Evolutionary conservation across 2,113 vertebrate genomes (phyloP).

Genomic region (Sula dactylatra): DNA sequence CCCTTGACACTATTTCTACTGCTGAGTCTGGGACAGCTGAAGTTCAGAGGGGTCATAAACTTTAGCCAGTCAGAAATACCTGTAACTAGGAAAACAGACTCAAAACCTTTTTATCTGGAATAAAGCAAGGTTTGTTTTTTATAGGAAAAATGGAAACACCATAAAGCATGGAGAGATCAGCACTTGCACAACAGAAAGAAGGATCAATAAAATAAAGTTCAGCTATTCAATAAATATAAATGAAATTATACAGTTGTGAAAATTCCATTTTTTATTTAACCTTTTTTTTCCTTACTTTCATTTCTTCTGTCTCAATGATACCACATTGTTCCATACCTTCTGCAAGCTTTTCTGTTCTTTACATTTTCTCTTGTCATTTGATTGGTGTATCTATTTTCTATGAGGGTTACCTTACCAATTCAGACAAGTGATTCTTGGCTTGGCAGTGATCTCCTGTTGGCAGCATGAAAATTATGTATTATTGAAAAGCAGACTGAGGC

Average conservation of each 20-base stretch:
- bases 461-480: neutral
- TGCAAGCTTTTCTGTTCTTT: neutral
- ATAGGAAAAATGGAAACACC: neutral
- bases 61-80: neutral
- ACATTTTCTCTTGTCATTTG: neutral
- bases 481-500: neutral
- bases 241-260: neutral
- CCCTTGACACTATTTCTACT: neutral
- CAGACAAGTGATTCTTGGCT: neutral
- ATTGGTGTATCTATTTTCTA: neutral
- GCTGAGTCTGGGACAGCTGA: neutral
- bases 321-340: neutral
- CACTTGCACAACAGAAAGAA: neutral
- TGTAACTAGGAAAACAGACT: neutral
- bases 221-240: neutral
- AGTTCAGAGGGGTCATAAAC: neutral
- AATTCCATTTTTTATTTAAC: neutral
- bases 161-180: neutral
- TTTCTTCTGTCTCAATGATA: neutral
- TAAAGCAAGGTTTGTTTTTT: neutral
- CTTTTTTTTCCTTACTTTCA: neutral
- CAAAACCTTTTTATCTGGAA: neutral
- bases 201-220: neutral
- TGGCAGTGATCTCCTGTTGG: neutral
- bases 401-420: neutral